Evolutionary conservation across 2,113 vertebrate genomes (phyloP), one percentile per base, ranked within the genome.

Genomic region (Acrocephalus kingi): DNA sequence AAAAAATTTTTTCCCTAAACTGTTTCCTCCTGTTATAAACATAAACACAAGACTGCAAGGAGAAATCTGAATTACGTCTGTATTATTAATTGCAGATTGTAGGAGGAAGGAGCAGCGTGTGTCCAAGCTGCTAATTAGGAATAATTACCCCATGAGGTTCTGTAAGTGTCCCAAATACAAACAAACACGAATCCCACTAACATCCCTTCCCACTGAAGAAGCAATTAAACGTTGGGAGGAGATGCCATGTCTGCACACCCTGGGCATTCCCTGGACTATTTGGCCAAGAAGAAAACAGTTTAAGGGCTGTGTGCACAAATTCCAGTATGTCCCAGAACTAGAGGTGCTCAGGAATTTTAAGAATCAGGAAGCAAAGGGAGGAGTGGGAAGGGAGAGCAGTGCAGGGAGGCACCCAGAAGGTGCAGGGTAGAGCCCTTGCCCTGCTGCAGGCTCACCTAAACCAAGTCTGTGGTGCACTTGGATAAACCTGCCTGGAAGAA

Each of bases 141-240:
- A 15, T 96, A 96, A 96, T 95, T 94, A 96, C 72, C 89, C 86
- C 89, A 49, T 84, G 80, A 89, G 67, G 91, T 31, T 95, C 80
- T 85, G 1, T 91, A 71, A 94, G 88, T 88, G 71, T 80, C 94
- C 96, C 28, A 30, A 33, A 33, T 80, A 86, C 72, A 90, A 96
- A 90, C 91, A 94, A 80, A 62, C 75, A 64, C 0, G 4, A 79
- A 83, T 79, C 67, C 31, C 79, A 72, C 66, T 8, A 83, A 72
- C 11, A 2, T 14, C 61, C 15, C 31, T 37, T 89, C 46, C 45
- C 0, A 5, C 63, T 66, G 30, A 73, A 71, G 68, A 20, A 87
- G 77, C 61, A 75, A 91, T 74, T 56, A 74, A 68, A 71, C 0
- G 0, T 19, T 55, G 41, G 24, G 51, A 94, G 37, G 68, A 84